A percentile compares a stretch with the other conserved stretches of the same genome.
Conservation (phyloP, 2,888 invertebrate genomes). For the Unio pictorum region DNA sequence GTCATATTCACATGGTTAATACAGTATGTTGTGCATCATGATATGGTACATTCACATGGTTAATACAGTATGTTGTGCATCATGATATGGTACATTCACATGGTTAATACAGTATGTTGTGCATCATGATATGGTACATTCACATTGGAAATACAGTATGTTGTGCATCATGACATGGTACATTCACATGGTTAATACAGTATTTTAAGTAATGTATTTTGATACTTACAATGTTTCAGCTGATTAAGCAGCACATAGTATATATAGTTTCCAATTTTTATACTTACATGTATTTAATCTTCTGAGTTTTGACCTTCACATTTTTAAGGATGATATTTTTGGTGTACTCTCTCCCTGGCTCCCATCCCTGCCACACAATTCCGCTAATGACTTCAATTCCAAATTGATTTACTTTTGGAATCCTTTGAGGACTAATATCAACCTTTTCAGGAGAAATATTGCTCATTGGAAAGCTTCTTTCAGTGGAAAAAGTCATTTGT, state of each 20-base stretch:
- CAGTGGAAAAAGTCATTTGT: conserved; percentile 1
- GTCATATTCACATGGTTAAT: too few species aligned
- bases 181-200: too few species aligned
- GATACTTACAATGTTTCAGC: neutral
- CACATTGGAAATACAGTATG: too few species aligned
- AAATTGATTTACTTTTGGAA: conserved; percentile 31
- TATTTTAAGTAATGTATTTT: too few species aligned
- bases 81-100: too few species aligned
- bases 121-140: too few species aligned
- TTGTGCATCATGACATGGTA: too few species aligned
- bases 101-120: too few species aligned
- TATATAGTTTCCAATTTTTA: neutral
- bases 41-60: too few species aligned
- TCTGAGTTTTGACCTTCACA: conserved; percentile 66
- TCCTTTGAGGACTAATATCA: neutral
- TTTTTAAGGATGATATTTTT: conserved; percentile 69
- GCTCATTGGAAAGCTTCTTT: conserved; percentile 3
- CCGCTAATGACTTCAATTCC: conserved; percentile 66
- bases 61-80: too few species aligned
- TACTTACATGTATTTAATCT: conserved; percentile 69
- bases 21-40: too few species aligned
- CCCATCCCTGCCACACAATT: conserved; percentile 69
- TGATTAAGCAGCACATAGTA: neutral
- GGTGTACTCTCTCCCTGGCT: conserved; percentile 69
- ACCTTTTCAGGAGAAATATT: neutral